Evolutionary conservation across 1,140 invertebrate species (phyloP).

Genomic region (Seison nebaliae): DNA sequence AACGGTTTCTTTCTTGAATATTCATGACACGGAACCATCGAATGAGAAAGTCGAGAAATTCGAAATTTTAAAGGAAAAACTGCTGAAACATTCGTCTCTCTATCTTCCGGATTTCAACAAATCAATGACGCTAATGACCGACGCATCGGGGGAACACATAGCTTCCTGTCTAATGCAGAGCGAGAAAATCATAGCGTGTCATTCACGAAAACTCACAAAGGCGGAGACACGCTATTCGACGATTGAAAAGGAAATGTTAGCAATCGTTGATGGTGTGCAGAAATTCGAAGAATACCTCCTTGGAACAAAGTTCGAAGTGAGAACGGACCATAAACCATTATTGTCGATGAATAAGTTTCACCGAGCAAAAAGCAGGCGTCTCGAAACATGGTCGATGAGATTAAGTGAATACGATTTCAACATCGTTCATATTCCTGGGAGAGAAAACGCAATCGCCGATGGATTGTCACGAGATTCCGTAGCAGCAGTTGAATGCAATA

Average conservation of each 20-base stretch:
- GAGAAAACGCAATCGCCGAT: constrained; percentile 1
- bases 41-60: too few relatives aligned
- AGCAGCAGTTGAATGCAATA: too few relatives aligned
- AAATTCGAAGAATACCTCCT: constrained; percentile 26
- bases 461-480: constrained; percentile 20
- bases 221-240: constrained; percentile 16
- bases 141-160: constrained; percentile 7
- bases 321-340: constrained; percentile 31
- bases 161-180: neutral
- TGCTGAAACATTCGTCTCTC: too few relatives aligned
- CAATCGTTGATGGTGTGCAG: constrained; percentile 23
- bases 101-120: constrained; percentile 5
- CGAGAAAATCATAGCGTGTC: constrained; percentile 3
- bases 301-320: constrained; percentile 25
- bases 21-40: too few relatives aligned
- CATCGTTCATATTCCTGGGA: neutral
- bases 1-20: constrained; percentile 14
- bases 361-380: constrained; percentile 4
- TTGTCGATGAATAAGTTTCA: constrained; percentile 18
- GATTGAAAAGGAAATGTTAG: constrained; percentile 22
- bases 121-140: too few relatives aligned
- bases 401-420: constrained; percentile 2
- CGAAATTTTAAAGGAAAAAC: too few relatives aligned
- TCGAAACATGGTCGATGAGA: neutral
- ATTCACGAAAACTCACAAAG: neutral